These are phyloP conservation scores for Cryptocephalus primarius DNA, from an alignment of 2,888 invertebrate genomes.

Conservation along the genomic window DNA sequence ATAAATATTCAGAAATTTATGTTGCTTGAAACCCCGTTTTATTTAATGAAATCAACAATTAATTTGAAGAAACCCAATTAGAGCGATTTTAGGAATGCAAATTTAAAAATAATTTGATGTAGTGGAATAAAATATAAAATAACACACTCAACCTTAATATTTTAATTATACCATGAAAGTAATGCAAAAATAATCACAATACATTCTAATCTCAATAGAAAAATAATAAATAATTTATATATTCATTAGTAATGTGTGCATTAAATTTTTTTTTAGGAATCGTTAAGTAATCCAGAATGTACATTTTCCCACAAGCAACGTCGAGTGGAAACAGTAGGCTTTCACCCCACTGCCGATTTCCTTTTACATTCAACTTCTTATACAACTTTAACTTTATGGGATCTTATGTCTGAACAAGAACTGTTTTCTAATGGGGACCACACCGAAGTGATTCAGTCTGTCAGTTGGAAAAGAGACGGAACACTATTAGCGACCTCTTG, in stretches of 20 bases:
- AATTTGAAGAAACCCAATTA: no score
- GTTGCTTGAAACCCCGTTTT: no score
- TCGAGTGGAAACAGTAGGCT: slow-evolving; percentile 79
- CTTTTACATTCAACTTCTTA: slow-evolving; percentile 79
- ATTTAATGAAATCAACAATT: no score
- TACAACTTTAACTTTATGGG: slow-evolving; percentile 75
- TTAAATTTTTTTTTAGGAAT: slow-evolving; percentile 47
- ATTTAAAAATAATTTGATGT: no score
- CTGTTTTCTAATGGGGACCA: slow-evolving; percentile 60
- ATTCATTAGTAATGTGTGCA: no score
- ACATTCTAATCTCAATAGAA: no score
- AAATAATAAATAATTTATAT: no score
- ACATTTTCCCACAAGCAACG: slow-evolving; percentile 74
- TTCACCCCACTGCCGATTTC: slow-evolving; percentile 85
- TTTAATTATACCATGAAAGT: no score
- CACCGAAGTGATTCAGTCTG: slow-evolving; percentile 77
- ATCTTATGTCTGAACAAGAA: slow-evolving; percentile 73
- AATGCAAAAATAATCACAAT: no score
- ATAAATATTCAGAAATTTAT: not conserved
- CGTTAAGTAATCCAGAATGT: slow-evolving; percentile 66
- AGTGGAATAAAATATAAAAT: no score
- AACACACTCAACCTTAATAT: no score
- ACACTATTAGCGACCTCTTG: slow-evolving; percentile 72
- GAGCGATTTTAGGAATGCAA: no score
- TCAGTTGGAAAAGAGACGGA: slow-evolving; percentile 86